phyloP scores from a whole-genome alignment of 2,888 invertebrate genomes.

The Thalpophila matura region DNA sequence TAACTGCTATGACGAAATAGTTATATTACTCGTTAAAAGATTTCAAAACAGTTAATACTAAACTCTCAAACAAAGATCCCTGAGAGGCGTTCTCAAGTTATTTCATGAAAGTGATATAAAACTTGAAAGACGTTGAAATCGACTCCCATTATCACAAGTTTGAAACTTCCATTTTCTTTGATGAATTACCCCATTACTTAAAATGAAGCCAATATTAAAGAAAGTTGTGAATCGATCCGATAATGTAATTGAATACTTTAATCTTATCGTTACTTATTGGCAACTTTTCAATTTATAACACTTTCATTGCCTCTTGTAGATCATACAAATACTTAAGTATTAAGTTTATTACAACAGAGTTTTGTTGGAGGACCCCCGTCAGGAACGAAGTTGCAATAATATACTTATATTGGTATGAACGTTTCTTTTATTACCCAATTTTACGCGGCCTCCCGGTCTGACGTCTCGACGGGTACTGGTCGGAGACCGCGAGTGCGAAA shows the following conservation, averaged over 20 bases:
- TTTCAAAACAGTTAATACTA: neutral
- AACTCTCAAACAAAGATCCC: slow-evolving; percentile 10
- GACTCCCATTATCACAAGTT: slow-evolving; percentile 60
- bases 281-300: neutral
- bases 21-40: neutral
- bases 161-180: slow-evolving; percentile 58
- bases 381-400: no score
- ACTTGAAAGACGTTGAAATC: slow-evolving; percentile 49
- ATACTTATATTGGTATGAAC: no score
- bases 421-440: no score
- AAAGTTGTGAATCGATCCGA: slow-evolving; percentile 27
- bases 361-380: no score
- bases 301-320: neutral
- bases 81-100: slow-evolving; percentile 19
- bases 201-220: slow-evolving; percentile 32
- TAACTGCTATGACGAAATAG: no score
- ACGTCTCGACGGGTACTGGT: no score
- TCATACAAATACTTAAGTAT: neutral
- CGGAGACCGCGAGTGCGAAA: no score
- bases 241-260: slow-evolving; percentile 42
- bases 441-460: no score
- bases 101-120: slow-evolving; percentile 53
- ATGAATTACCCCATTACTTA: slow-evolving; percentile 59
- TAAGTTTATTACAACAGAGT: no score
- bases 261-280: slow-evolving; percentile 11